Percentiles rank a stretch among this genome's conserved stretches.
These are phyloP conservation scores for Scaptomyza montana DNA, from an alignment of 1,140 invertebrate genomes.

Conservation along the genomic window DNA sequence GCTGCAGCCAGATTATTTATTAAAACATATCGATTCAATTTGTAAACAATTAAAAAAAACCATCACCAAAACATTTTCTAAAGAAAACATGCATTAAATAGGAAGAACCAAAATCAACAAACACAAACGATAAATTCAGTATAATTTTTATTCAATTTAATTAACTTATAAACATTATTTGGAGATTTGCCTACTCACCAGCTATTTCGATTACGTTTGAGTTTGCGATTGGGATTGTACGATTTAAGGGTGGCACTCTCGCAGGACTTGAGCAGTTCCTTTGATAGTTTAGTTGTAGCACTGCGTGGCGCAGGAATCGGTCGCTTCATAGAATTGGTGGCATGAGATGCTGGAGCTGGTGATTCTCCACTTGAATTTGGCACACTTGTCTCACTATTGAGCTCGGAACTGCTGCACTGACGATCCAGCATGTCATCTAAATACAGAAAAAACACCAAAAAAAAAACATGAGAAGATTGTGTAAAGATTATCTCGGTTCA, in stretches of 20 bases:
- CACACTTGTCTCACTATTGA: conserved; percentile 75
- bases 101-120: neutral
- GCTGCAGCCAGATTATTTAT: conserved; percentile 15
- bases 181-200: conserved; percentile 49
- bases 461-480: no score
- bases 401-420: conserved; percentile 69
- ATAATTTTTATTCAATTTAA: no score
- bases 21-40: neutral
- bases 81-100: neutral
- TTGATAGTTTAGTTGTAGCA: conserved; percentile 54
- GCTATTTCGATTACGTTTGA: conserved; percentile 79
- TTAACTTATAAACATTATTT: no score
- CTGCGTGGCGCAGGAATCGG: conserved; percentile 72
- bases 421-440: conserved; percentile 77
- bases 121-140: neutral
- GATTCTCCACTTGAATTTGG: conserved; percentile 69
- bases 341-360: conserved; percentile 45
- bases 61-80: neutral
- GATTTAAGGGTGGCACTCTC: conserved; percentile 78
- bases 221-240: conserved; percentile 83
- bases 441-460: neutral
- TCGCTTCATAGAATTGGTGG: conserved; percentile 75
- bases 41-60: neutral
- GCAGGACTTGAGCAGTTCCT: conserved; percentile 67
- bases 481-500: neutral